Evolutionary conservation across 2,113 vertebrate species (phyloP).

Genomic region (Casuarius casuarius): DNA sequence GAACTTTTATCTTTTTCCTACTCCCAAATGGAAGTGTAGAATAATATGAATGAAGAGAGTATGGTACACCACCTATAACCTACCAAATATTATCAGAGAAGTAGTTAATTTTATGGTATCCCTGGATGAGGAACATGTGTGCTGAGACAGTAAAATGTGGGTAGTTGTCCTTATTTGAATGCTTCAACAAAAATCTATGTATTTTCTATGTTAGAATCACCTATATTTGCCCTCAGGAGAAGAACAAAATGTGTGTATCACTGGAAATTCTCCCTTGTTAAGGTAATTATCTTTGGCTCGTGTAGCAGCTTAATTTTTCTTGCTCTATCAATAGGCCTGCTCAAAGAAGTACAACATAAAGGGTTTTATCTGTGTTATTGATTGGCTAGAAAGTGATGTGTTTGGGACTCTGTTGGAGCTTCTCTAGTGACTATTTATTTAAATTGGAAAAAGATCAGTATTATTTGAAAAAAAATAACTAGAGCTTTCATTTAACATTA

Average conservation of each 20-base stretch:
- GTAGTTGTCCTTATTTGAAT: not conserved
- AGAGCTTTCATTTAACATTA: constrained; percentile 79
- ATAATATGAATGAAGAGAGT: not conserved
- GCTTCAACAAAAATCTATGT: not conserved
- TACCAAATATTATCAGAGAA: not conserved
- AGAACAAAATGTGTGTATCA: not conserved
- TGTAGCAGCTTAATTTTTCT: constrained; percentile 52
- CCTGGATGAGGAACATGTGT: not conserved
- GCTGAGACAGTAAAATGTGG: not conserved
- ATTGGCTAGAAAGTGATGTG: constrained; percentile 54
- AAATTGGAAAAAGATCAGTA: constrained; percentile 47
- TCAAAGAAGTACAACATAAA: constrained; percentile 56
- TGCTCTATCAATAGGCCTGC: constrained; percentile 40
- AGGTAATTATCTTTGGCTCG: constrained; percentile 59
- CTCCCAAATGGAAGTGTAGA: not conserved
- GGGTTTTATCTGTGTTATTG: constrained; percentile 62
- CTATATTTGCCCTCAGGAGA: constrained; percentile 35
- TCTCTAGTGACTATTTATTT: constrained; percentile 74
- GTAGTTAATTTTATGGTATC: not conserved
- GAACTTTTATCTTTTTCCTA: not conserved
- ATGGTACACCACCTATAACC: not conserved
- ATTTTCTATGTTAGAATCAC: not conserved
- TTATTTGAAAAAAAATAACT: constrained; percentile 56
- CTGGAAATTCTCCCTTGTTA: constrained; percentile 24
- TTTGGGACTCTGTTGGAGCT: constrained; percentile 42